Conservation (phyloP, 2,113 vertebrate genomes). For the Motacilla tschutschensis region DNA sequence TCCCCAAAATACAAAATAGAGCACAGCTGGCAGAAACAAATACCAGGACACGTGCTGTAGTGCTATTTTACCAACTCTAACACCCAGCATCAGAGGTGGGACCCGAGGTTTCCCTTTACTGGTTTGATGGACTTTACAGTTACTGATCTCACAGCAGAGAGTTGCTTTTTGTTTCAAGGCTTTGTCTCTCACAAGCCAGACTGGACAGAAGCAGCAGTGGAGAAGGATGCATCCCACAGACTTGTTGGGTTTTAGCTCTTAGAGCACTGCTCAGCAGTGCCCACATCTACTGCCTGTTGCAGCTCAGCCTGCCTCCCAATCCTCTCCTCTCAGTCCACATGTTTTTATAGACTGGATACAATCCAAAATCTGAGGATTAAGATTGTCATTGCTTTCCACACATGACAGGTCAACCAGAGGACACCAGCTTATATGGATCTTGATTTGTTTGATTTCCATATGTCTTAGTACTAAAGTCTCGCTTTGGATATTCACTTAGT, state of each 20-base stretch:
- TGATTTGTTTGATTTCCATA: conserved; percentile 39
- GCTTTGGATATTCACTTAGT: conserved; percentile 11
- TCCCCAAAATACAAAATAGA: not conserved
- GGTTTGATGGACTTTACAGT: not conserved
- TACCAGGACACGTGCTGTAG: not conserved
- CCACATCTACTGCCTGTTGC: not conserved
- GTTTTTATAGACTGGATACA: not conserved
- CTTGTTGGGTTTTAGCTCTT: not conserved
- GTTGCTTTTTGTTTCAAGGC: not conserved
- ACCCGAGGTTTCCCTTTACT: not conserved
- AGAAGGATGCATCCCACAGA: not conserved
- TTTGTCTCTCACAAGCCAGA: not conserved
- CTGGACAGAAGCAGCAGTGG: not conserved
- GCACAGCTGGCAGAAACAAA: not conserved
- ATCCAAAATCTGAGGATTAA: conserved; percentile 42
- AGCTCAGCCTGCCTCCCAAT: not conserved
- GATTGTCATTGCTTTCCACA: not conserved
- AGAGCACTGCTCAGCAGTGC: not conserved
- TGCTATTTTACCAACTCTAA: not conserved
- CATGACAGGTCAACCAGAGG: conserved; percentile 32
- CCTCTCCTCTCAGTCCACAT: not conserved
- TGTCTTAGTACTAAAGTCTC: conserved; percentile 21
- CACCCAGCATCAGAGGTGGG: not conserved
- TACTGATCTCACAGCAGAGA: not conserved
- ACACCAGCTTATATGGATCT: conserved; percentile 12